phyloP scores from a whole-genome alignment of 2,797 vertebrate species.

The Muscicapa striata region DNA sequence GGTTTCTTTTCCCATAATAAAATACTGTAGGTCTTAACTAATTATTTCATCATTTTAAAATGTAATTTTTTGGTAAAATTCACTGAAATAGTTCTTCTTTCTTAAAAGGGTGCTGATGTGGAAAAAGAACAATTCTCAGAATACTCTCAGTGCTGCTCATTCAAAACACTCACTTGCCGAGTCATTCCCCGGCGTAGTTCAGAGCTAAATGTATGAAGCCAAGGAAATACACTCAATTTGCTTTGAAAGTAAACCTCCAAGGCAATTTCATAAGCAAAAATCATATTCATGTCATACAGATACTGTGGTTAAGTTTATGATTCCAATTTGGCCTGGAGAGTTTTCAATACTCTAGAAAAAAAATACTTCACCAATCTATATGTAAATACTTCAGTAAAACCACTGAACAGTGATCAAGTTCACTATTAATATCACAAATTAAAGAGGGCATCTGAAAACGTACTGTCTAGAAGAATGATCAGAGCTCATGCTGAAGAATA shows the following conservation, averaged over 20 bases:
- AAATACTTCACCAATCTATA: constrained; percentile 70
- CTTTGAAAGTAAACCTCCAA: constrained; percentile 65
- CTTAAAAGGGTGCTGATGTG: constrained; percentile 49
- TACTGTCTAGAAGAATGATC: constrained; percentile 68
- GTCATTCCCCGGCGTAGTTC: not conserved
- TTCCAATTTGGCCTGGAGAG: constrained; percentile 68
- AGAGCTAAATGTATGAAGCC: constrained; percentile 25
- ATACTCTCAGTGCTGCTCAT: not conserved
- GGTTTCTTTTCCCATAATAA: constrained; percentile 59
- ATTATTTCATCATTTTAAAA: constrained; percentile 73
- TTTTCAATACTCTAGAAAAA: constrained; percentile 64
- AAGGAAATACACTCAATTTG: constrained; percentile 52
- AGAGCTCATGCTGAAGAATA: constrained; percentile 50
- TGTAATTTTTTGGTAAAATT: constrained; percentile 35
- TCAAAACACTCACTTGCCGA: constrained; percentile 32
- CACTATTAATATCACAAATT: constrained; percentile 75
- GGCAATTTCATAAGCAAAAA: constrained; percentile 69
- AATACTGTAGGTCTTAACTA: constrained; percentile 63
- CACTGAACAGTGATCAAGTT: constrained; percentile 73
- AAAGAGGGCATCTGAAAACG: constrained; percentile 70
- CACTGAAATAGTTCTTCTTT: constrained; percentile 59
- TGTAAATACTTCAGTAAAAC: constrained; percentile 77
- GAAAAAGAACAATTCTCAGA: constrained; percentile 55
- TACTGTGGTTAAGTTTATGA: constrained; percentile 67
- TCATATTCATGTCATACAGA: constrained; percentile 62